These are phyloP conservation scores for Myanophis thanlyinensis DNA, from an alignment of 2,113 vertebrate species.

Conservation along the genomic window DNA sequence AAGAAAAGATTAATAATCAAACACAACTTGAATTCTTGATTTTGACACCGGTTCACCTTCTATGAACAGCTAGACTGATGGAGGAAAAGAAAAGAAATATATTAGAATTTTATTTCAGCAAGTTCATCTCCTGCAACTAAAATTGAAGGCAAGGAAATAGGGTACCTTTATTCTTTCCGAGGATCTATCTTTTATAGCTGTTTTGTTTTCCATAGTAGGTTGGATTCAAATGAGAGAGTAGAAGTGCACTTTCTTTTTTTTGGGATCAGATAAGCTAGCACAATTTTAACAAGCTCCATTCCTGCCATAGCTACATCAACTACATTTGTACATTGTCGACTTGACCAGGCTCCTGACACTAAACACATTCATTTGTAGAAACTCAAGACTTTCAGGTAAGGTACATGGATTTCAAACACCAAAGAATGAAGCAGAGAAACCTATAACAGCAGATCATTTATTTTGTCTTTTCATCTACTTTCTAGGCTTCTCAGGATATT, in stretches of 20 bases:
- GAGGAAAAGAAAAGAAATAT: constrained; percentile 35
- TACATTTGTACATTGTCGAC: not conserved
- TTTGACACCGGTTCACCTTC: not conserved
- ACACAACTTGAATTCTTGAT: not conserved
- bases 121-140: constrained; percentile 32
- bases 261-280: constrained; percentile 18
- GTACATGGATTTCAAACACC: not conserved
- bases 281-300: constrained; percentile 54
- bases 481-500: not conserved
- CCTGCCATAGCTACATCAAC: not conserved
- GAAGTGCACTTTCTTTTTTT: constrained; percentile 30
- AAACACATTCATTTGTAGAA: not conserved
- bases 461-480: not conserved
- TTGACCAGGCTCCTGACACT: not conserved
- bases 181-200: constrained; percentile 66
- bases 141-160: constrained; percentile 36
- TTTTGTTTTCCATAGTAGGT: constrained; percentile 44
- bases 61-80: constrained; percentile 28
- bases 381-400: not conserved
- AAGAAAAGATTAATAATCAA: not conserved
- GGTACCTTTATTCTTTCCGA: constrained; percentile 38
- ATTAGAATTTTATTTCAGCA: constrained; percentile 44
- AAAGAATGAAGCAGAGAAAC: not conserved
- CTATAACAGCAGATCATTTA: not conserved
- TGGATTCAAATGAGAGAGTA: not conserved